phyloP scores from a whole-genome alignment of 2,888 invertebrate genomes.

The Torymus auratus region DNA sequence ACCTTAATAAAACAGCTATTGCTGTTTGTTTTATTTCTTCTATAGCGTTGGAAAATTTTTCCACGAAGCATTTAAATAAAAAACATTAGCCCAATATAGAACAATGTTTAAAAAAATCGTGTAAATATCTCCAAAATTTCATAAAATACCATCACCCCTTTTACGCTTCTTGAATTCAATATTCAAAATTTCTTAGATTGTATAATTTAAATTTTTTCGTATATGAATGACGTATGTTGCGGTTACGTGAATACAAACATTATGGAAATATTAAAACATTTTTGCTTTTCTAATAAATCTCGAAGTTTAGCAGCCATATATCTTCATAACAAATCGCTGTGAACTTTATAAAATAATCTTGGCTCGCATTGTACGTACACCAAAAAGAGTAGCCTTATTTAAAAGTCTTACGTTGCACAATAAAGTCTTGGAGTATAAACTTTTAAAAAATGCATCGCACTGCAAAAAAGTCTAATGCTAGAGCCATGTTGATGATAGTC shows the following conservation, averaged over 20 bases:
- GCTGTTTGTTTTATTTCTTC: conserved; percentile 30
- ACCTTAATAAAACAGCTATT: conserved; percentile 34
- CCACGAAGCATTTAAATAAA: conserved; percentile 33
- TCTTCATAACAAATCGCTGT: conserved; percentile 49
- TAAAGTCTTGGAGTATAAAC: conserved; percentile 54
- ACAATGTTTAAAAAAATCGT: conserved; percentile 26
- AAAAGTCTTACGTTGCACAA: conserved; percentile 54
- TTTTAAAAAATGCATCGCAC: conserved; percentile 51
- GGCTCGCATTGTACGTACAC: conserved; percentile 37
- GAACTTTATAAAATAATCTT: conserved; percentile 51
- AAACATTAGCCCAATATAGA: conserved; percentile 35
- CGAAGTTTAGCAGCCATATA: conserved; percentile 46
- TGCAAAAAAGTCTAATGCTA: conserved; percentile 51
- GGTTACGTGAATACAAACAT: conserved; percentile 50
- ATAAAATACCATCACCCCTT: conserved; percentile 41
- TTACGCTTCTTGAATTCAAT: conserved; percentile 30
- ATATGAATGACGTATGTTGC: conserved; percentile 55
- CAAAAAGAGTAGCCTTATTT: conserved; percentile 47
- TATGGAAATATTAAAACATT: conserved; percentile 47
- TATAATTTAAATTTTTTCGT: conserved; percentile 37
- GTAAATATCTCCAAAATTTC: conserved; percentile 19
- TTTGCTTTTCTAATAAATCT: conserved; percentile 46
- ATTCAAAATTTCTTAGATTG: not conserved
- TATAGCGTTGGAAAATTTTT: conserved; percentile 28
- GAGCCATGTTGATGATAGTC: conserved; percentile 54